These are phyloP conservation scores for Silurus meridionalis DNA, from an alignment of 2,113 vertebrate species.

Conservation along the genomic window DNA sequence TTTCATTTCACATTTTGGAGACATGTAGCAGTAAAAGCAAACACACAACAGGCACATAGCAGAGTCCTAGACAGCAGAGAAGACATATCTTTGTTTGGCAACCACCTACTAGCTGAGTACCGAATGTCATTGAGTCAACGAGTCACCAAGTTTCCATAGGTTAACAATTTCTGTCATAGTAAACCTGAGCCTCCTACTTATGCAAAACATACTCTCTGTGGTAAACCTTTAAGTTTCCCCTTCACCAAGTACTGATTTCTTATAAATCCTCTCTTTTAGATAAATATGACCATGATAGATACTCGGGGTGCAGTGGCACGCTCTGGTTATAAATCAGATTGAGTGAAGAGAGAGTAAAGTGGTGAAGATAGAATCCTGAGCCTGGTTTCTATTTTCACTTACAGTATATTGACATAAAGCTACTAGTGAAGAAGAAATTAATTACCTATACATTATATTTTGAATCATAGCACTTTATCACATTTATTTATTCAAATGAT, in stretches of 20 bases:
- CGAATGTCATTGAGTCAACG: conserved; percentile 33
- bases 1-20: conserved; percentile 12
- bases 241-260: conserved; percentile 70
- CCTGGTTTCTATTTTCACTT: conserved; percentile 70
- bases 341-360: conserved; percentile 46
- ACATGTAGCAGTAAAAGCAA: neutral
- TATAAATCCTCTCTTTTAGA: conserved; percentile 68
- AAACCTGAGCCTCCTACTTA: conserved; percentile 58
- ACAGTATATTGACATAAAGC: conserved; percentile 56
- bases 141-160: conserved; percentile 51
- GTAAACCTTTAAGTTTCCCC: conserved; percentile 69
- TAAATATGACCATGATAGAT: conserved; percentile 58
- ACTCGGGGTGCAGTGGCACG: conserved; percentile 49
- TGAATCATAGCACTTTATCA: conserved; percentile 53
- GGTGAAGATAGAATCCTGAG: conserved; percentile 35
- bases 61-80: conserved; percentile 49
- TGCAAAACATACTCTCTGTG: conserved; percentile 66
- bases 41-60: neutral
- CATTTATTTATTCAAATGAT: conserved; percentile 56
- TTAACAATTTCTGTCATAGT: conserved; percentile 54
- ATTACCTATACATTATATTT: conserved; percentile 59
- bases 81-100: conserved; percentile 45
- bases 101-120: conserved; percentile 33
- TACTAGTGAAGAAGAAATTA: conserved; percentile 59
- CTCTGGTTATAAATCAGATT: conserved; percentile 53